Percentiles rank a stretch among this genome's conserved stretches.
These are phyloP conservation scores for Drosophila nr. medialis DNA, from an alignment of 2,888 invertebrate species.

Conservation along the genomic window DNA sequence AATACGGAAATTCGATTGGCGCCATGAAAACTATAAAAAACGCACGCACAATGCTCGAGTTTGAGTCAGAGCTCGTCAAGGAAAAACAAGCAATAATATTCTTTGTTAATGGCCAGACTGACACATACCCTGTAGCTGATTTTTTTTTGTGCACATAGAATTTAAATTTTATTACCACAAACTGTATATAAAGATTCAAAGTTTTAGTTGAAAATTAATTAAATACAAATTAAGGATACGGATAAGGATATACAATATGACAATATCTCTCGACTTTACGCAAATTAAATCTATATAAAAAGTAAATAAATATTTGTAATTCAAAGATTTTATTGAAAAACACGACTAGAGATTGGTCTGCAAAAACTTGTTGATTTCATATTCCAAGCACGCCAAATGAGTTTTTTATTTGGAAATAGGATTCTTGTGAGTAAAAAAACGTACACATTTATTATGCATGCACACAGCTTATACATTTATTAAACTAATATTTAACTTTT, in stretches of 20 bases:
- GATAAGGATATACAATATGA: background rate
- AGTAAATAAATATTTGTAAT: background rate
- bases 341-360: background rate
- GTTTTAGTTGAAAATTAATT: too few relatives aligned
- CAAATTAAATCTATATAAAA: background rate
- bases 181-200: background rate
- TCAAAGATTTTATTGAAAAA: background rate
- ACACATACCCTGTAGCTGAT: constrained; percentile 13
- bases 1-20: constrained; percentile 58
- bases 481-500: background rate
- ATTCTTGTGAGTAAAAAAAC: background rate
- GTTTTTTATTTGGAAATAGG: background rate
- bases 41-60: constrained; percentile 42
- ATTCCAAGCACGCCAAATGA: background rate
- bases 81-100: constrained; percentile 23
- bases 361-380: background rate
- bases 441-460: background rate
- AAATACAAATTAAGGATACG: background rate
- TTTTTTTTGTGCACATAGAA: background rate
- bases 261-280: background rate
- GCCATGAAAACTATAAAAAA: constrained; percentile 71
- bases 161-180: background rate
- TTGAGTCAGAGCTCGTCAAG: constrained; percentile 41
- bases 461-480: background rate
- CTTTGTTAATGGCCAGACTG: background rate